These are phyloP conservation scores for Xyrauchen texanus DNA, from an alignment of 2,113 vertebrate species.

Conservation along the genomic window DNA sequence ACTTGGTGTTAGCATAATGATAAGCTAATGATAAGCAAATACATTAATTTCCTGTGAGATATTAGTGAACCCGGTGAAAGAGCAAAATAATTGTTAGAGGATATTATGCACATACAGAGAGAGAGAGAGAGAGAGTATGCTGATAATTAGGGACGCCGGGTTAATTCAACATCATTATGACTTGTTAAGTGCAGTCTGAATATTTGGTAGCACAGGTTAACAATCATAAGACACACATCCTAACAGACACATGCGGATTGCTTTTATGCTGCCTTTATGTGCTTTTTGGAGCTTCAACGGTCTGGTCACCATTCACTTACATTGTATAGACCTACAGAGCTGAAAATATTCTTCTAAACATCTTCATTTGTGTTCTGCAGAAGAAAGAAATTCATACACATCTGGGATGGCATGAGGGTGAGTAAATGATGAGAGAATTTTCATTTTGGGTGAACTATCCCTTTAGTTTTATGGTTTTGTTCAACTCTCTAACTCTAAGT, in stretches of 20 bases:
- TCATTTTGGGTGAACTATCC: too few relatives aligned
- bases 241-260: too few relatives aligned
- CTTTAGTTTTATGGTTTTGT: too few relatives aligned
- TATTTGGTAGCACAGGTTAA: slow-evolving; percentile 12
- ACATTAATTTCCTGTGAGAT: slow-evolving; percentile 23
- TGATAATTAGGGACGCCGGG: slow-evolving; percentile 20
- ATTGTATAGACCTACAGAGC: too few relatives aligned
- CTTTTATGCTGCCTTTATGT: too few relatives aligned
- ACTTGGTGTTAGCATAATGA: slow-evolving; percentile 35
- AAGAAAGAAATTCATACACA: too few relatives aligned
- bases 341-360: too few relatives aligned
- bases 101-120: background rate
- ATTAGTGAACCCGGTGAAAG: background rate
- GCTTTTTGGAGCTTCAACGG: too few relatives aligned
- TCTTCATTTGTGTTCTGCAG: too few relatives aligned
- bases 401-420: too few relatives aligned
- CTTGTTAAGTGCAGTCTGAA: background rate
- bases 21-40: slow-evolving; percentile 34
- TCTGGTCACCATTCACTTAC: too few relatives aligned
- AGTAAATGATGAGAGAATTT: too few relatives aligned
- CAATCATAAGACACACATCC: background rate
- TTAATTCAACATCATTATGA: slow-evolving; percentile 25
- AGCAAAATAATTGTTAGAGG: background rate
- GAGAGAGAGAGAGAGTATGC: background rate
- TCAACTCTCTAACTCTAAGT: background rate